Percentiles rank a stretch among this genome's conserved stretches.
Evolutionary conservation across 2,888 invertebrate species (phyloP).

Genomic region (Abscondita cerata): DNA sequence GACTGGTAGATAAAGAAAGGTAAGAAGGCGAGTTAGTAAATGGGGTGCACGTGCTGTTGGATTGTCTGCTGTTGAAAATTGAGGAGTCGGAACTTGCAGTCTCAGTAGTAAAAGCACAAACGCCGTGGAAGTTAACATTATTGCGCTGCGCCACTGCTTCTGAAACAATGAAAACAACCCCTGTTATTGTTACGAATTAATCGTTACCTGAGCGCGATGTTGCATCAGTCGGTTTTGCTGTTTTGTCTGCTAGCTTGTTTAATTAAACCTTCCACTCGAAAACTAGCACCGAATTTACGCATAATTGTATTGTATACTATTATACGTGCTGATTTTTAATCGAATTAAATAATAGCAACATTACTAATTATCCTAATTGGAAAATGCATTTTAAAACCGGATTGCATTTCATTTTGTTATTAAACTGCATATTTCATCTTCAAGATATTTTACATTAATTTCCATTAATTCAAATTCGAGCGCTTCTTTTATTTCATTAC

Average conservation of each 20-base stretch:
- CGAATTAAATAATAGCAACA: constrained; percentile 14
- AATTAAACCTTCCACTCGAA: constrained; percentile 37
- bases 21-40: constrained; percentile 81
- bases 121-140: constrained; percentile 72
- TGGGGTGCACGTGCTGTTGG: constrained; percentile 90
- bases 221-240: constrained; percentile 32
- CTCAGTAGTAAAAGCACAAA: constrained; percentile 76
- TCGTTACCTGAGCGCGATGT: constrained; percentile 37
- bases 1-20: constrained; percentile 90
- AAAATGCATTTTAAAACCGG: too few relatives aligned
- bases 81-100: constrained; percentile 76
- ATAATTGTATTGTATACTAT: constrained; percentile 16
- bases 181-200: constrained; percentile 39
- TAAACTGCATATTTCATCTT: too few relatives aligned
- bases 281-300: constrained; percentile 36
- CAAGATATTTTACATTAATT: too few relatives aligned
- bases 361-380: too few relatives aligned
- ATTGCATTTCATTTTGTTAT: too few relatives aligned
- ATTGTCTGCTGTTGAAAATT: constrained; percentile 95
- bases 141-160: constrained; percentile 75
- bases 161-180: constrained; percentile 60
- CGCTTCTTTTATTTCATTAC: too few relatives aligned
- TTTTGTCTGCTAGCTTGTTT: constrained; percentile 34
- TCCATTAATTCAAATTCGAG: too few relatives aligned
- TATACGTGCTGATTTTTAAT: constrained; percentile 25